Base-by-base conservation (phyloP, 2,113 vertebrate species). In the Coryphaenoides rupestris region DNA sequence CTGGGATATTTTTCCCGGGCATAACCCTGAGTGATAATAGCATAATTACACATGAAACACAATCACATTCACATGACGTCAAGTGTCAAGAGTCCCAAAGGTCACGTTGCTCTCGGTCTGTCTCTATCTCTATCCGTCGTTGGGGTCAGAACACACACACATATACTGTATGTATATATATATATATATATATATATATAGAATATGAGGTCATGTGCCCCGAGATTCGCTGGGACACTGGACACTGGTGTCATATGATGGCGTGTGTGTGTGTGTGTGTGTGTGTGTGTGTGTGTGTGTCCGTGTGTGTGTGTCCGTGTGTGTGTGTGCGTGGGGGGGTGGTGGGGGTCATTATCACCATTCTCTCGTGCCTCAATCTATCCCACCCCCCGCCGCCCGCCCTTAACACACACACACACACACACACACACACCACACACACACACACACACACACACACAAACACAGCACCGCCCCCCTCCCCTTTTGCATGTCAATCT, bases 191-290 rank as follows among this genome's bases (percentile, higher is more conserved):
- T n/a, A n/a, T n/a, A n/a, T 63, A 65, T 63, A 55, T 66, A 78
- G 73, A 76, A 64, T 64, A 74, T 87, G 78, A 85, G 69, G 70
- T 80, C 79, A 83, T 71, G 73, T 33, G 47, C 60, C n/a, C 2
- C 49, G 59, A 54, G 65, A 66, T 55, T 46, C 4, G 1, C 46
- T 71, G 68, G 74, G 76, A 73, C 75, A 55, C 60, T 49, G 57
- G 4, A 4, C 63, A 59, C 79, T 82, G 81, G 81, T 63, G 21
- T 81, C 77, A 73, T 53, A 63, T 80, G 82, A 84, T 70, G 77
- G 40, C 73, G 65, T 0, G 55, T 71, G 62, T 56, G 55, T 61
- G 19, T 61, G 65, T 10, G 21, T 6, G 61, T 22, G 19, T 40
- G 4, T 40, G n/a, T 17, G 49, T 21, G 24, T 12, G 6, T 40